Percentiles rank a stretch among this genome's conserved stretches.
These are phyloP conservation scores for Balearica regulorum DNA, from an alignment of 2,797 vertebrate species.

Conservation along the genomic window DNA sequence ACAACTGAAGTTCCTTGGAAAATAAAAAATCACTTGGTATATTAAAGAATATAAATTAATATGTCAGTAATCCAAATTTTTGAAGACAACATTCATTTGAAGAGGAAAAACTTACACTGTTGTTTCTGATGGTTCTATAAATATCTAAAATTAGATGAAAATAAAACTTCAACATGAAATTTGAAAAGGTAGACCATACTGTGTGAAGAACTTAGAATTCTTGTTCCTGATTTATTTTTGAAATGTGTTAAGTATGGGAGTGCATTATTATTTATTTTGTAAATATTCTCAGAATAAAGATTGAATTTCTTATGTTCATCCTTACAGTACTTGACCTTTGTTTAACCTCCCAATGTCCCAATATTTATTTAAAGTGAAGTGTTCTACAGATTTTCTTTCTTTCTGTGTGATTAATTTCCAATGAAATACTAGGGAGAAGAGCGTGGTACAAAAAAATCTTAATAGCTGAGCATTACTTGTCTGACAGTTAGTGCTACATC, in stretches of 20 bases:
- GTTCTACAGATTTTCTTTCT: neutral
- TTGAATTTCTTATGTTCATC: neutral
- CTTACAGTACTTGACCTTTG: neutral
- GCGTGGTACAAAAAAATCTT: neutral
- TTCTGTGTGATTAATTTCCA: neutral
- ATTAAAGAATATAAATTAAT: neutral
- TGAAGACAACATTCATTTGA: neutral
- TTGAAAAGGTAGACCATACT: neutral
- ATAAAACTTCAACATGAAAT: neutral
- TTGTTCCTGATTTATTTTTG: neutral
- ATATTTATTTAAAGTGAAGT: neutral
- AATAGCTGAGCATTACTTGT: neutral
- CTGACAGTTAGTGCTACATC: neutral
- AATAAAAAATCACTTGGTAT: neutral
- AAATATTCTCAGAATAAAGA: conserved; percentile 8
- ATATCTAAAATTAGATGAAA: neutral
- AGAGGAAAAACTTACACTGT: neutral
- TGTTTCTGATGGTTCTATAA: neutral
- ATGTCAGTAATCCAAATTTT: neutral
- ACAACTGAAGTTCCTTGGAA: neutral
- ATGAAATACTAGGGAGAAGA: neutral
- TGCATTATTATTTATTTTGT: neutral
- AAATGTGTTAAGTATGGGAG: neutral
- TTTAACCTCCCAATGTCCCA: neutral
- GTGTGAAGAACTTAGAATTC: neutral